Evolutionary conservation across 64 coral and sea anemone species (phyloP).

Genomic region (Montipora cactus): DNA sequence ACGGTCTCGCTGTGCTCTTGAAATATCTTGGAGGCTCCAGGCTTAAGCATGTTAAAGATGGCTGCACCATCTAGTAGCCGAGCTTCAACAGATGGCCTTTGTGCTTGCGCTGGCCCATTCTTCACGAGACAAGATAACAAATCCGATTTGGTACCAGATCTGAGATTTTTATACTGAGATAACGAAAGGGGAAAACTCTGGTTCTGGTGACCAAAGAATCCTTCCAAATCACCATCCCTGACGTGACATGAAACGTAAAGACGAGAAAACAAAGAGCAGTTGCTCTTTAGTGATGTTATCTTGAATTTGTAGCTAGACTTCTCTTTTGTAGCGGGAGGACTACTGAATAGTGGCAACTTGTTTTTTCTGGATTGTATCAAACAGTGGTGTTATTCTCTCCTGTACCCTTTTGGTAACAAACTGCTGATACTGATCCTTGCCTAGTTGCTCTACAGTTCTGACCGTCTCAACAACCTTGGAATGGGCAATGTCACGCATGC

Average conservation of each 20-base stretch:
- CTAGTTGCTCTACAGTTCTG: slow-evolving; percentile 13
- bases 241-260: slow-evolving; percentile 57
- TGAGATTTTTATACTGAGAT: slow-evolving; percentile 31
- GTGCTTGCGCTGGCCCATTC: neutral
- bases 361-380: slow-evolving; percentile 47
- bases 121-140: slow-evolving; percentile 41
- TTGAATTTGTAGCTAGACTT: slow-evolving; percentile 34
- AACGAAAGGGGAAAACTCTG: slow-evolving; percentile 44
- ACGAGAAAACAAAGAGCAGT: slow-evolving; percentile 40
- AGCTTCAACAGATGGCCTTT: slow-evolving; percentile 47
- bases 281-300: slow-evolving; percentile 62
- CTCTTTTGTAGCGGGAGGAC: slow-evolving; percentile 6
- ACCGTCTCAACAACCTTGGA: slow-evolving; percentile 2
- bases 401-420: slow-evolving; percentile 38
- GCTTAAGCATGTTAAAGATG: slow-evolving; percentile 69
- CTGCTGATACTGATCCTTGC: slow-evolving; percentile 40
- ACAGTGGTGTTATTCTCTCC: slow-evolving; percentile 38
- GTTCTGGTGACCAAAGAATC: slow-evolving; percentile 59
- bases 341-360: slow-evolving; percentile 38
- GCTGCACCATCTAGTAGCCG: slow-evolving; percentile 59
- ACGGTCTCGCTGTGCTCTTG: slow-evolving; percentile 53
- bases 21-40: slow-evolving; percentile 59
- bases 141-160: slow-evolving; percentile 63
- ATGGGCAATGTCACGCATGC: slow-evolving; percentile 21
- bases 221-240: slow-evolving; percentile 39